Evolutionary conservation across 1,140 invertebrate species (phyloP).

Genomic region (Lasioglossum baleicum): DNA sequence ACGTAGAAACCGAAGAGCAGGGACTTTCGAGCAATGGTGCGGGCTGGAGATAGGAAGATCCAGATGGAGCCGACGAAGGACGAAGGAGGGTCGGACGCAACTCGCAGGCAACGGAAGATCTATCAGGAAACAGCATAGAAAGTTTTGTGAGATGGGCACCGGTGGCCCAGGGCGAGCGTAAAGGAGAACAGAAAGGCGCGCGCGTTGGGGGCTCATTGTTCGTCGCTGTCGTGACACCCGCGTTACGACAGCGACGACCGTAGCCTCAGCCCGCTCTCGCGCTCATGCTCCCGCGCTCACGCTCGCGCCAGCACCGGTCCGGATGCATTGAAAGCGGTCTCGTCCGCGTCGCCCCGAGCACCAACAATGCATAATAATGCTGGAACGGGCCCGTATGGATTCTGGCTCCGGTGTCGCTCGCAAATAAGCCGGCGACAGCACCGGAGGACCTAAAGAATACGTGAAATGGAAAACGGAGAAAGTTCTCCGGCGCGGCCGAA

Average conservation of each 20-base stretch:
- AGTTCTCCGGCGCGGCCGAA: background rate
- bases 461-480: slow-evolving; percentile 6
- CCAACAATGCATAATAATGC: background rate
- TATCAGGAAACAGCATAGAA: background rate
- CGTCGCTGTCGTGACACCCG: background rate
- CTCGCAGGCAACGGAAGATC: background rate
- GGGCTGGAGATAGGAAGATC: too few species aligned
- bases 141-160: background rate
- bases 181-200: background rate
- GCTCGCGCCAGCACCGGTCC: too few species aligned
- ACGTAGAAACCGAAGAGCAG: too few species aligned
- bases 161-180: too few species aligned
- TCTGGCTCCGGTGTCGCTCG: background rate
- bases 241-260: background rate
- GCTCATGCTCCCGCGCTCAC: too few species aligned
- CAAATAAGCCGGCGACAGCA: background rate
- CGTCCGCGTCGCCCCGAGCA: background rate
- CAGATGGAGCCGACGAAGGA: too few species aligned
- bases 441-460: background rate
- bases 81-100: too few species aligned
- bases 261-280: too few species aligned
- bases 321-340: background rate
- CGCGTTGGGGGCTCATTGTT: background rate
- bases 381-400: background rate
- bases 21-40: too few species aligned